These are phyloP conservation scores for Dendrocopos noguchii DNA, from an alignment of 2,113 vertebrate genomes.

Conservation along the genomic window DNA sequence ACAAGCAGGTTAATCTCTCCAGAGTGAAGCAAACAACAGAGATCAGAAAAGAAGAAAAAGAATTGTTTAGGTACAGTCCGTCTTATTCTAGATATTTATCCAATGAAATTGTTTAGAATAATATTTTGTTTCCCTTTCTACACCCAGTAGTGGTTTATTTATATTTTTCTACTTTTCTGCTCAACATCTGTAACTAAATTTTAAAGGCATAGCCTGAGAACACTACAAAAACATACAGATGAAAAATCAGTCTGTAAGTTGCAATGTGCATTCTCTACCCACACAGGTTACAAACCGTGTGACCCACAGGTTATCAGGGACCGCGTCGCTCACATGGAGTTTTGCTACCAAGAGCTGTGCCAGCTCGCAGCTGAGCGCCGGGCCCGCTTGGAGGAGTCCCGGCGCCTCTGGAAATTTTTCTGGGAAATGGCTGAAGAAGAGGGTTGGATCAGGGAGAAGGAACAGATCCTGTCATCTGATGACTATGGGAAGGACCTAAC, in stretches of 20 bases:
- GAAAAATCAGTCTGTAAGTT: neutral
- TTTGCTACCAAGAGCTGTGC: constrained; percentile 94
- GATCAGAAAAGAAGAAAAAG: no score
- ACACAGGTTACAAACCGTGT: constrained; percentile 93
- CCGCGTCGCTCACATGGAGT: constrained; percentile 93
- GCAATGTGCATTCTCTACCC: neutral
- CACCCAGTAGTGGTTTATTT: no score
- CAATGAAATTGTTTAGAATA: no score
- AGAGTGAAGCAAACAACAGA: no score
- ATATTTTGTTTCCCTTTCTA: no score
- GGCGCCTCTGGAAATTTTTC: constrained; percentile 97
- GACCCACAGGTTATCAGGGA: constrained; percentile 94
- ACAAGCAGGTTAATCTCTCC: no score
- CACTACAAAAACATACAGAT: no score
- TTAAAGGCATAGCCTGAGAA: no score
- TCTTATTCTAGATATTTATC: no score
- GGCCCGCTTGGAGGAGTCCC: constrained; percentile 90
- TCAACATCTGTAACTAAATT: no score
- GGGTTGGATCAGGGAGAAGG: constrained; percentile 96
- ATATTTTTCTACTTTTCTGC: no score
- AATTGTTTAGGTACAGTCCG: no score
- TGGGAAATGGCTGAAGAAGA: constrained; percentile 99
- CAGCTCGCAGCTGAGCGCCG: constrained; percentile 90
- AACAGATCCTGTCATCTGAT: constrained; percentile 91
- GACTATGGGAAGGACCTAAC: constrained; percentile 93